Percentiles rank a stretch among this genome's conserved stretches.
These are phyloP conservation scores for Drosophila takahashii DNA, from an alignment of 1,140 invertebrate species.

Conservation along the genomic window DNA sequence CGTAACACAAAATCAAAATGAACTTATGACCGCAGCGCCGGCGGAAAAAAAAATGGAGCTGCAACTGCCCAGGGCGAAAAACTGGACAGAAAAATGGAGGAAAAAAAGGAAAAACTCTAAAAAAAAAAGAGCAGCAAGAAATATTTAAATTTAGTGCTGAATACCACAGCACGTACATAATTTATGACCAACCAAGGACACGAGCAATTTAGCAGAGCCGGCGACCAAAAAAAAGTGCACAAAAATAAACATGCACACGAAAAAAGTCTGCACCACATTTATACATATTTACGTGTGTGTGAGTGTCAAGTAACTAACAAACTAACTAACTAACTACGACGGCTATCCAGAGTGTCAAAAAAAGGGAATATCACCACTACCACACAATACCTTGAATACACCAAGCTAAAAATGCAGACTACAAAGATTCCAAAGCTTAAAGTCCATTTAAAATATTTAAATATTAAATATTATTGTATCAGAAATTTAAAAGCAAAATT, in stretches of 20 bases:
- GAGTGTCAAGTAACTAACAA: constrained; percentile 63
- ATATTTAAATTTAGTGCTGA: constrained; percentile 84
- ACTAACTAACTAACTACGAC: constrained; percentile 55
- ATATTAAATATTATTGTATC: no score
- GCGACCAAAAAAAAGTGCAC: constrained; percentile 49
- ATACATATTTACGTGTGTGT: constrained; percentile 20
- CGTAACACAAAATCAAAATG: constrained; percentile 82
- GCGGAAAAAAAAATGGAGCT: constrained; percentile 43
- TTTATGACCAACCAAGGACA: constrained; percentile 82
- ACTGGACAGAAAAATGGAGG: constrained; percentile 15
- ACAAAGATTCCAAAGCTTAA: no score
- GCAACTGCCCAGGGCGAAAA: constrained; percentile 38
- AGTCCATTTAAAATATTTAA: no score
- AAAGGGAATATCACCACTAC: constrained; percentile 10
- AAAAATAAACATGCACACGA: constrained; percentile 42
- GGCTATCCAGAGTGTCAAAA: constrained; percentile 13
- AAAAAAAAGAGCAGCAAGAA: constrained; percentile 42
- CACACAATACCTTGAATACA: constrained; percentile 36
- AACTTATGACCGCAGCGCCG: constrained; percentile 74
- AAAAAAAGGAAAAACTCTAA: constrained; percentile 31
- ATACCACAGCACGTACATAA: constrained; percentile 83
- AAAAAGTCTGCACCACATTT: constrained; percentile 52
- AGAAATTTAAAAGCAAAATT: no score
- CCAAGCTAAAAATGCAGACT: no score
- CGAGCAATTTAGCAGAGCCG: constrained; percentile 80